These are phyloP conservation scores for Dendronephthya gigantea DNA, from an alignment of 64 coral and sea anemone genomes.

Conservation along the genomic window DNA sequence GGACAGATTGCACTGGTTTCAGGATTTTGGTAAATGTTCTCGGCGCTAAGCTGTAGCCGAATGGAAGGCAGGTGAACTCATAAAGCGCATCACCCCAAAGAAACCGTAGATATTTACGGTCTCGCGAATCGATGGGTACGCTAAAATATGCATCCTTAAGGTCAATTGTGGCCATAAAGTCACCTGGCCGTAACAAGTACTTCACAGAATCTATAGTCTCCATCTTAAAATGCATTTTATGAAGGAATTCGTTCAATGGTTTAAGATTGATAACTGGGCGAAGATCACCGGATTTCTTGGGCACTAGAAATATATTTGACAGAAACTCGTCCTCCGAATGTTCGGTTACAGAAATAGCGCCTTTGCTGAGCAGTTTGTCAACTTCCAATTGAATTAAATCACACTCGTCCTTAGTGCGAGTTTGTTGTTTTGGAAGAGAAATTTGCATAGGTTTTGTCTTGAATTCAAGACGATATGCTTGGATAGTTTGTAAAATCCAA, in stretches of 20 bases:
- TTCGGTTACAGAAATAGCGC: no score
- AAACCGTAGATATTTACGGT: constrained; percentile 22
- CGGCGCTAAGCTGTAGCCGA: constrained; percentile 3
- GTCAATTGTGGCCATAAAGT: constrained; percentile 26
- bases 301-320: no score
- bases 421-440: no score
- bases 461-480: no score
- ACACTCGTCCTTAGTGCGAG: no score
- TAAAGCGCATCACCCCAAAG: background rate
- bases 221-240: constrained; percentile 28
- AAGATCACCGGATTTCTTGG: no score
- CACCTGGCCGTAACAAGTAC: background rate
- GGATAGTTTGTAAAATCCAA: no score
- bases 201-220: background rate
- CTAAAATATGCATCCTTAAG: constrained; percentile 3
- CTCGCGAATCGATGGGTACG: background rate
- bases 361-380: no score
- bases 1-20: background rate
- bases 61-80: constrained; percentile 32
- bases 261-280: no score
- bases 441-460: no score
- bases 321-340: no score
- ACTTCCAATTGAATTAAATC: no score
- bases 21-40: constrained; percentile 26
- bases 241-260: background rate